Evolutionary conservation across 1,140 invertebrate genomes (phyloP), one percentile per base, ranked within the genome.

Genomic region (Sminthurides bifidus): DNA sequence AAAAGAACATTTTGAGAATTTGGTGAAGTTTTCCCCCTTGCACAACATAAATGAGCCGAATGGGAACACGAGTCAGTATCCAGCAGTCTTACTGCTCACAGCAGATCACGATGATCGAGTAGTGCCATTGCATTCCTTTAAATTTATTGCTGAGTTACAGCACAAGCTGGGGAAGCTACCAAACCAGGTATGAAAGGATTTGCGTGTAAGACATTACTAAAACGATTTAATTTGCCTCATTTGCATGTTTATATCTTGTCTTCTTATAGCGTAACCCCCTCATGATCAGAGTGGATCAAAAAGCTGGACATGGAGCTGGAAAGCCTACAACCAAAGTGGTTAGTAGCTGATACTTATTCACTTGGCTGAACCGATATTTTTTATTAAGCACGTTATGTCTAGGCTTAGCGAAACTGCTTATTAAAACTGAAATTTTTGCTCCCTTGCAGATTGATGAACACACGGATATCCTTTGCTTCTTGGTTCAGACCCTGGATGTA

Each of bases 61-160:
- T 51, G 67, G 60, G 24, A 61, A 67, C 37, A 44, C 23, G 27
- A 69, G 68, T 49, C 74, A 95, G 73, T 98, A 95, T 77, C 95
- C 95, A 26, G 81, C 92, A 5, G 85, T 82, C 2, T 72, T 98
- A 21, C 75, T 98, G 30, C 70, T 92, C 52, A 98, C 94, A 23
- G 58, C 55, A 12, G 93, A 98, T 77, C 95, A 98, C 71, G 94
- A 98, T 75, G 94, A 98, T 75, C 80, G 94, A 59, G 93, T 97
- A 51, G 91, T 94, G 50, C 92, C 92, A 30, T 77, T 92, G 52
- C 94, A 98, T 73, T 93, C 91, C 52, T 77, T 96, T 4, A 98
- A 98, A 74, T 90, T 87, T 67, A 87, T 92, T 52, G 91, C 95
- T 1, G 79, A 88, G 65, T 72, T 98, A 41, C 95, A 98, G 68